phyloP scores from a whole-genome alignment of 2,113 vertebrate genomes.

The Felis chaus region DNA sequence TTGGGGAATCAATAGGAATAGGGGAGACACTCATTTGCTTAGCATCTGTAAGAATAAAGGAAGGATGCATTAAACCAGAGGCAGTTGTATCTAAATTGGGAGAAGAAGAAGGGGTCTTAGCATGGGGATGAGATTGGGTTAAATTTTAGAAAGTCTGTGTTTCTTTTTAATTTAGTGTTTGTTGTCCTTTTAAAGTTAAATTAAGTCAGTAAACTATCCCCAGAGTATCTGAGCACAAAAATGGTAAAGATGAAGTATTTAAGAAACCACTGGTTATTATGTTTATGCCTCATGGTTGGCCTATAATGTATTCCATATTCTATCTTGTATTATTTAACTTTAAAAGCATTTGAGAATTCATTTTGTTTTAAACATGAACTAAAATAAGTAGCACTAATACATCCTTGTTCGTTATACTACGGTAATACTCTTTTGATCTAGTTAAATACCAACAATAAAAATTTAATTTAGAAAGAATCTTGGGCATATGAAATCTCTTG shows the following conservation, averaged over 20 bases:
- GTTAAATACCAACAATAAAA: slow-evolving; percentile 72
- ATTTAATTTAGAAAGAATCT: slow-evolving; percentile 75
- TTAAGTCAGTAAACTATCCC: slow-evolving; percentile 48
- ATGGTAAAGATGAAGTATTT: slow-evolving; percentile 31
- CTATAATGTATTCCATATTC: slow-evolving; percentile 66
- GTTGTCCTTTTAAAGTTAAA: slow-evolving; percentile 65
- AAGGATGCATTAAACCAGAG: not conserved
- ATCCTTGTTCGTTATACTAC: slow-evolving; percentile 58
- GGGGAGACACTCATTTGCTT: not conserved
- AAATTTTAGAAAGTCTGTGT: slow-evolving; percentile 17
- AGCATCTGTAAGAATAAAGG: not conserved
- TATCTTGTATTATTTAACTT: slow-evolving; percentile 69
- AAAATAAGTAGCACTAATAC: slow-evolving; percentile 66
- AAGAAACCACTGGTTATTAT: slow-evolving; percentile 42
- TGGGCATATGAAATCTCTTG: slow-evolving; percentile 63
- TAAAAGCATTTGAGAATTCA: slow-evolving; percentile 62
- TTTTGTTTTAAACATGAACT: slow-evolving; percentile 65
- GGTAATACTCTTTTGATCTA: slow-evolving; percentile 67
- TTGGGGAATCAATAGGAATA: not conserved
- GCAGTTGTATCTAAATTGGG: not conserved
- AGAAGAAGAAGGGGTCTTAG: slow-evolving; percentile 21
- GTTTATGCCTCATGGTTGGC: slow-evolving; percentile 42
- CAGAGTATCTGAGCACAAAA: slow-evolving; percentile 51
- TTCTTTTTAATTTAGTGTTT: slow-evolving; percentile 57
- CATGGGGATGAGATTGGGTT: slow-evolving; percentile 27